Evolutionary conservation across 2,888 invertebrate species (phyloP), one percentile per base, ranked within the genome.

Genomic region (Pollenia labialis): DNA sequence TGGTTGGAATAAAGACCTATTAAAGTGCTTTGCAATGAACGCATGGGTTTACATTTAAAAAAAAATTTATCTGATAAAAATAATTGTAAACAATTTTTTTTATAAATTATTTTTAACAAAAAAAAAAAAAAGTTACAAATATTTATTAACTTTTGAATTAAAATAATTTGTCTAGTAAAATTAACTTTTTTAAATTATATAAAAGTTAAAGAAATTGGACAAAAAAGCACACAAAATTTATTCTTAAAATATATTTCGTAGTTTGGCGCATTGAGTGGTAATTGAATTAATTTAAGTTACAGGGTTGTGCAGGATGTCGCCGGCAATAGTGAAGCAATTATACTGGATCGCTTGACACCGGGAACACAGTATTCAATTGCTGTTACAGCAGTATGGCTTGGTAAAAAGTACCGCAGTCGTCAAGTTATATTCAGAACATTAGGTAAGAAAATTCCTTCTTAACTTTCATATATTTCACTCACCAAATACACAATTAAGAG

Each of bases 291-390:
- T 93, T 94, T 96, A 97, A 97, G 97, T 97, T 97, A 97, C 97
- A 97, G 97, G 96, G 97, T 97, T 95, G 97, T 97, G 94, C 95
- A 97, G 95, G 96, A 97, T 93, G 97, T 97, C 93, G 97, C 97
- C 90, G 97, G 97, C 90, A 97, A 97, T 94, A 97, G 97, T 88
- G 97, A 97, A 93, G 97, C 97, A 88, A 97, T 97, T 90, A 96
- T 97, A 89, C 94, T 97, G 92, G 96, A 96, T 92, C 96, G 96
- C 66, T 94, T 97, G 88, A 95, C 96, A 92, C 96, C 98, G 32
- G 97, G 97, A 93, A 97, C 97, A 40, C 97, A 97, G 94, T 98
- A 98, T 93, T 97, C 97, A 90, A 95, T 98, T 87, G 96, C 97
- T 3, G 97, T 98, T 74, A 97, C 97, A 86, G 97, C 97, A 79